Base-by-base conservation (phyloP, 1,140 invertebrate species). In the Drosophila baimaii region DNA sequence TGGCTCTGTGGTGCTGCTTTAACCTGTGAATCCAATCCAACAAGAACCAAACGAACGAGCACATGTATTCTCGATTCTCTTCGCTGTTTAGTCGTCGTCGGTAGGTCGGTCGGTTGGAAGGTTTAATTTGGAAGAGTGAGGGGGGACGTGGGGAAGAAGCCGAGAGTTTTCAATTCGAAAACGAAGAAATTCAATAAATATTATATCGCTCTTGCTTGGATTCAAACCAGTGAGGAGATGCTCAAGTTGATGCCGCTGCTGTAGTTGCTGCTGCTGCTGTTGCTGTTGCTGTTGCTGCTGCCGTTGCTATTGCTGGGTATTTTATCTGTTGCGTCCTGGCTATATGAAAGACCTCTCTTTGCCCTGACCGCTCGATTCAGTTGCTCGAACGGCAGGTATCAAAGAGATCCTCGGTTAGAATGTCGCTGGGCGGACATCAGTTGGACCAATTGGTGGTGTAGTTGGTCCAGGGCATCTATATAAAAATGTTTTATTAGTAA, bases 401-500 rank as follows among this genome's bases (percentile, higher is more conserved):
- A 13, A 58, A 57, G 19, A 54, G 54, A 19, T 76, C 73, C 29
- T 76, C 71, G 33, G 35, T 33, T 7, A 69, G 71, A 47, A 62
- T 47, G 33, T 68, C 54, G n/a, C 49, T 66, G 37, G 44, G 51
- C 51, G 51, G 52, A 49, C 80, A 81, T 91, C 80, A 91, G 57
- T 91, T 91, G 44, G 90, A 91, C 90, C 90, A 91, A 59, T 91
- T 91, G 21, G 86, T 86, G 27, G 90, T 88, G 46, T 86, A 86
- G 37, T 83, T 86, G 43, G 83, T 58, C 90, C 90, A 91, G 33
- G 91, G 75, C 82, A 91, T 74, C 84, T 49, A 49, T 3, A n/a
- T n/a, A n/a, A 0, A 1, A 29, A 17, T 49, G 6, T 15, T 12
- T 49, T 12, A 19, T 12, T 49, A n/a, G n/a, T n/a, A n/a, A n/a